Evolutionary conservation across 2,888 invertebrate genomes (phyloP).

Genomic region (Cryptocephalus moraei): DNA sequence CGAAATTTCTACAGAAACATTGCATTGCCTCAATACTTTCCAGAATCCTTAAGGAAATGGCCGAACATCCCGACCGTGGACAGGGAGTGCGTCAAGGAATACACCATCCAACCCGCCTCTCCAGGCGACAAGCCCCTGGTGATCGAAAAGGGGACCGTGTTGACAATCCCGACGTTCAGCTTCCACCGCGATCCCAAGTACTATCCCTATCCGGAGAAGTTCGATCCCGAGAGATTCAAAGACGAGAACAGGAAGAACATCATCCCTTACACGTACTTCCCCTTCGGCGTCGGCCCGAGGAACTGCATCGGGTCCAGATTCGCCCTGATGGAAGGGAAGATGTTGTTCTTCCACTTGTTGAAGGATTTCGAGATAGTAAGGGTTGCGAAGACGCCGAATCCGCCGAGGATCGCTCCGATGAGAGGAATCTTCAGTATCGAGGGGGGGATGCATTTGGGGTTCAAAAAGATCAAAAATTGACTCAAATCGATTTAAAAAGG

Average conservation of each 20-base stretch:
- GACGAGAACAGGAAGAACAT: constrained; percentile 34
- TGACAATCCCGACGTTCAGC: constrained; percentile 30
- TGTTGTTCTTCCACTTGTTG: constrained; percentile 21
- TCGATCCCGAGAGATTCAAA: constrained; percentile 37
- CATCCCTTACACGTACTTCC: constrained; percentile 40
- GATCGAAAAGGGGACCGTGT: constrained; percentile 21
- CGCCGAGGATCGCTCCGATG: constrained; percentile 15
- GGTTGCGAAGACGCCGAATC: constrained; percentile 25
- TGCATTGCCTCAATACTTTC: too few species aligned
- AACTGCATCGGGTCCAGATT: constrained; percentile 41
- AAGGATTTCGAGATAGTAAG: constrained; percentile 23
- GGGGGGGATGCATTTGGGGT: too few species aligned
- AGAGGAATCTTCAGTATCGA: too few species aligned
- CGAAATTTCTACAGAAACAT: too few species aligned
- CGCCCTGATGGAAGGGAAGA: constrained; percentile 31
- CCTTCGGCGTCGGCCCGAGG: constrained; percentile 45
- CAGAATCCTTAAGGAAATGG: constrained; percentile 35
- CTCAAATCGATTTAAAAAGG: too few species aligned
- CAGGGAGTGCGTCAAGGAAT: constrained; percentile 41
- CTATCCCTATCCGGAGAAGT: constrained; percentile 38
- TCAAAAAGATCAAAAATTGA: too few species aligned
- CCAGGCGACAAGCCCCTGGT: constrained; percentile 18
- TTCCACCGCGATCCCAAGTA: constrained; percentile 37
- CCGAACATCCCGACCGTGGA: constrained; percentile 40
- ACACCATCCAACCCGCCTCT: constrained; percentile 25